Evolutionary conservation across 2,888 invertebrate species (phyloP).

Genomic region (Noctua janthina): DNA sequence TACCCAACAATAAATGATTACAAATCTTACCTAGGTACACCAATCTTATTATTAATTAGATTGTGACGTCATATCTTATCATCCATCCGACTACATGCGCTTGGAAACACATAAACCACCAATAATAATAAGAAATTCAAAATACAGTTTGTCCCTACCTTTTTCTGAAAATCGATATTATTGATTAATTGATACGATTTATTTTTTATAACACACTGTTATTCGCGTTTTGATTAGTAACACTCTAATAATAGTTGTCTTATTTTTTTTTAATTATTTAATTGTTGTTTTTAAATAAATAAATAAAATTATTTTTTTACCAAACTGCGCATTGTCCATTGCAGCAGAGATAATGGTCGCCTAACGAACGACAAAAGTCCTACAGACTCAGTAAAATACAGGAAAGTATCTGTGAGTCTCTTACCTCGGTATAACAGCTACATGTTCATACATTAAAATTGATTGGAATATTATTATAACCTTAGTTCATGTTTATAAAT

Average conservation of each 20-base stretch:
- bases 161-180: neutral
- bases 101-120: constrained; percentile 57
- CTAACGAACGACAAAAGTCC: neutral
- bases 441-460: neutral
- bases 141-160: neutral
- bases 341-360: neutral
- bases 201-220: neutral
- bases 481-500: constrained; percentile 26
- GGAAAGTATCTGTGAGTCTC: neutral
- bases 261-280: neutral
- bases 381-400: neutral
- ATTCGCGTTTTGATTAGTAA: neutral
- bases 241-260: neutral
- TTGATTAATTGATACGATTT: neutral
- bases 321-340: neutral
- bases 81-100: constrained; percentile 33
- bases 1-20: constrained; percentile 14
- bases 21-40: constrained; percentile 7
- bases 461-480: constrained; percentile 20
- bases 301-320: neutral
- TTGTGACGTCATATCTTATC: constrained; percentile 48
- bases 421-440: neutral
- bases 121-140: constrained; percentile 2
- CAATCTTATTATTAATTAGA: constrained; percentile 4
- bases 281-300: too few relatives aligned